Evolutionary conservation across 1,140 invertebrate genomes (phyloP), one percentile per base, ranked within the genome.

Genomic region (Plutomurus gul): DNA sequence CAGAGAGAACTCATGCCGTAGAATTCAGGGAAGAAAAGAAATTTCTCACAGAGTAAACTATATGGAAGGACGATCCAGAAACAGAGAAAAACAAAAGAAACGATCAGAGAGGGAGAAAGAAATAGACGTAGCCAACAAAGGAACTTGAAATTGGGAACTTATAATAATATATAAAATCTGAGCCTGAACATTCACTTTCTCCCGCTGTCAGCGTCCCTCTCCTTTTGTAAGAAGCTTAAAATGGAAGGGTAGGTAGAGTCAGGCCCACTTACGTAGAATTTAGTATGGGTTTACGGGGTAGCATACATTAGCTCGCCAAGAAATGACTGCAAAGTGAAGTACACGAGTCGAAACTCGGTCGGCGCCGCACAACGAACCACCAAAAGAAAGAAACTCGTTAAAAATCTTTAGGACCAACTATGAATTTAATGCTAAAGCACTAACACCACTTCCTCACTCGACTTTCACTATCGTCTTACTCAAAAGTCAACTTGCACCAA

Each of bases 371-470:
- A n/a, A n/a, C n/a, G 25, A 51, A 51, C 47, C 47, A 51, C 25
- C 47, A 51, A 51, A 51, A 51, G 47, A 51, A 49, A 51, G 13
- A 22, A 51, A 22, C 47, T 51, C 47, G 47, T 51, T 51, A 51
- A 51, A 51, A 51, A 51, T 51, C 47, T 22, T 51, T 51, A 51
- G 47, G 47, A 51, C n/a, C 10, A 51, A 51, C 47, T 51, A 51
- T 11, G 47, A 51, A 51, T 51, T 51, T 51, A 51, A 51, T 51
- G 47, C 47, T 22, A 51, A 51, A 47, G 43, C 43, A 47, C 43
- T n/a, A n/a, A n/a, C n/a, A n/a, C n/a, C n/a, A n/a, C n/a, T n/a
- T n/a, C n/a, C n/a, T n/a, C n/a, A n/a, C n/a, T n/a, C n/a, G n/a
- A n/a, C n/a, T n/a, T n/a, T n/a, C n/a, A n/a, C n/a, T n/a, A n/a